Conservation (phyloP, 2,113 vertebrate species). For the Calonectris borealis region DNA sequence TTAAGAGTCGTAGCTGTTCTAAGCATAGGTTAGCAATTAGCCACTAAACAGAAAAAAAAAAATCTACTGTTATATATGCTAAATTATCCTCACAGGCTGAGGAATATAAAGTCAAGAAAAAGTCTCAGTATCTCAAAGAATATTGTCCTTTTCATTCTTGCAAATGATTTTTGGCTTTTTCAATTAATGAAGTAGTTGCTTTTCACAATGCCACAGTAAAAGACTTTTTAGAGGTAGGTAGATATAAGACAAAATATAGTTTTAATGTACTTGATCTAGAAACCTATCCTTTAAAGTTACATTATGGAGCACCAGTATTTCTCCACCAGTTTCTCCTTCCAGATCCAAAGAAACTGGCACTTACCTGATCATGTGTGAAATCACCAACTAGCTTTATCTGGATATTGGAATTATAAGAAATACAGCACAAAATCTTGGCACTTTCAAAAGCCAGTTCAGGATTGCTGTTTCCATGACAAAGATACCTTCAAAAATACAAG, state of each 20-base stretch:
- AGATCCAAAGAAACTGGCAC: neutral
- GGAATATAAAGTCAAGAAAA: neutral
- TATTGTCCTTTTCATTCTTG: neutral
- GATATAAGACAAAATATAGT: neutral
- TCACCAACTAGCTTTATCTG: conserved; percentile 93
- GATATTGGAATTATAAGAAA: conserved; percentile 93
- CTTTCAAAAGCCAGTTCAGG: conserved; percentile 94
- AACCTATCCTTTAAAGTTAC: neutral
- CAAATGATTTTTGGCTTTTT: neutral
- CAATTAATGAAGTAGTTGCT: neutral
- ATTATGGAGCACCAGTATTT: neutral
- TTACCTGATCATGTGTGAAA: conserved; percentile 94
- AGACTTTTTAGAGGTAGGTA: neutral
- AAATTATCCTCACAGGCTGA: neutral
- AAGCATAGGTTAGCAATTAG: neutral
- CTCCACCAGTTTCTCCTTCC: neutral
- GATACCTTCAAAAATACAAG: conserved; percentile 80
- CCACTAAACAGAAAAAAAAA: neutral
- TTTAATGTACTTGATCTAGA: neutral
- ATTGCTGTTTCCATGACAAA: conserved; percentile 91
- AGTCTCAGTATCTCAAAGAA: neutral
- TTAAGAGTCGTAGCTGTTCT: neutral
- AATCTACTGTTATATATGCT: neutral
- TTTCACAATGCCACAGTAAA: neutral
- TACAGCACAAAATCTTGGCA: conserved; percentile 92